Evolutionary conservation across 2,113 vertebrate genomes (phyloP).

Genomic region (Antennarius striatus): DNA sequence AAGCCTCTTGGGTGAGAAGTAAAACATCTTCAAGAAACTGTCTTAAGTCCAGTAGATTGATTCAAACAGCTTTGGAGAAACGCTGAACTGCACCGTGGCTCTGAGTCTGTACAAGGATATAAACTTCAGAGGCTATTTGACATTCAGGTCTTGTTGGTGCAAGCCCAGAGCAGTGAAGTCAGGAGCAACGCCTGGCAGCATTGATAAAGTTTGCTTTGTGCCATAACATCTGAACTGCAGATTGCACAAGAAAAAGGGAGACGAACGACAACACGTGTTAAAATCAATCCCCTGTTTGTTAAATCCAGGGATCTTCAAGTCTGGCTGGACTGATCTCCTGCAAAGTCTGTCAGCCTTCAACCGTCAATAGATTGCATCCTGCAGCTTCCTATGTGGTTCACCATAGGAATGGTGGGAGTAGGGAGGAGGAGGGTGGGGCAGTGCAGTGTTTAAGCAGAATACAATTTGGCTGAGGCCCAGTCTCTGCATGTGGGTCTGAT

Average conservation of each 20-base stretch:
- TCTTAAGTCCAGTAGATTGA: too few species aligned
- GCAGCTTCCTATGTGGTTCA: slow-evolving; percentile 56
- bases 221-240: slow-evolving; percentile 7
- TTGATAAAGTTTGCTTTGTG: slow-evolving; percentile 57
- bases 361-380: slow-evolving; percentile 58
- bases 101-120: slow-evolving; percentile 30
- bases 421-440: slow-evolving; percentile 54
- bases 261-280: background rate
- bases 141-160: slow-evolving; percentile 67
- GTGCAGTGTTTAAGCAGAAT: slow-evolving; percentile 63
- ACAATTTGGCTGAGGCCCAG: slow-evolving; percentile 59
- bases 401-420: slow-evolving; percentile 64
- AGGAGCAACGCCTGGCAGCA: slow-evolving; percentile 36
- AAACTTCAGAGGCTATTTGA: slow-evolving; percentile 51
- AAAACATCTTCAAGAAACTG: too few species aligned
- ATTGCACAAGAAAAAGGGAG: slow-evolving; percentile 1
- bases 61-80: slow-evolving; percentile 2
- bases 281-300: too few species aligned
- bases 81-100: slow-evolving; percentile 3
- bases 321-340: slow-evolving; percentile 45
- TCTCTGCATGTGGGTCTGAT: slow-evolving; percentile 56
- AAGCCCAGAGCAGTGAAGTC: slow-evolving; percentile 52
- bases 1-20: too few species aligned
- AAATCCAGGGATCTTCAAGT: slow-evolving; percentile 3
- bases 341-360: slow-evolving; percentile 43